Base-by-base conservation (phyloP, 2,113 vertebrate species). In the Centropus bengalensis region DNA sequence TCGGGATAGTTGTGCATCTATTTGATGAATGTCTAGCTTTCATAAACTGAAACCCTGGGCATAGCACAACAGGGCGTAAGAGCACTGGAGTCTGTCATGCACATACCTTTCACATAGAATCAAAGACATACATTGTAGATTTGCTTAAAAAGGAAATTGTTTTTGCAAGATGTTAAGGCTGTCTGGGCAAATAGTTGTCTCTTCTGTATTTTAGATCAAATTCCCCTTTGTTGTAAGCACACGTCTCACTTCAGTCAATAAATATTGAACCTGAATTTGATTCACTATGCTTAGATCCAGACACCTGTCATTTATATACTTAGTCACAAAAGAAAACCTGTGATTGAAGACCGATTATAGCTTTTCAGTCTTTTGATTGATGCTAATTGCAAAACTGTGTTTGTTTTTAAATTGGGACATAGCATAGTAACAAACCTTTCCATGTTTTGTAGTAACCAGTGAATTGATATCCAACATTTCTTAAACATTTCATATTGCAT, bases 111-210 rank as follows among this genome's bases (percentile, higher is more conserved):
- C 17, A 5, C 32, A 13, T 23, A 14, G 30, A 42, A 56, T 6
- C 0, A 0, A 75, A 15, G 91, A 36, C 36, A 36, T 36, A 55
- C 32, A n/a, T 6, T 86, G 38, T 40, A 26, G 45, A 74, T 86
- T 74, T 89, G 23, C 47, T 59, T 86, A 60, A 33, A 91, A 36
- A 89, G 51, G 82, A 89, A 89, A 88, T 88, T 85, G 82, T 74
- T 94, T 94, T 91, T 85, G 17, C 51, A 81, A 70, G 33, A 59
- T 74, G 70, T 36, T 91, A 80, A 44, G 32, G 23, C 63, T 70
- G 12, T 36, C 68, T 91, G 14, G 33, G 26, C 22, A 56, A 82
- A 77, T n/a, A 52, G 20, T 77, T 80, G 6, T 82, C 26, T 54
- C 28, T 24, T 86, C 30, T 59, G 7, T 68, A 64, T 73, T 91